phyloP scores from a whole-genome alignment of 2,888 invertebrate genomes.

The Stenodera caucasica region DNA sequence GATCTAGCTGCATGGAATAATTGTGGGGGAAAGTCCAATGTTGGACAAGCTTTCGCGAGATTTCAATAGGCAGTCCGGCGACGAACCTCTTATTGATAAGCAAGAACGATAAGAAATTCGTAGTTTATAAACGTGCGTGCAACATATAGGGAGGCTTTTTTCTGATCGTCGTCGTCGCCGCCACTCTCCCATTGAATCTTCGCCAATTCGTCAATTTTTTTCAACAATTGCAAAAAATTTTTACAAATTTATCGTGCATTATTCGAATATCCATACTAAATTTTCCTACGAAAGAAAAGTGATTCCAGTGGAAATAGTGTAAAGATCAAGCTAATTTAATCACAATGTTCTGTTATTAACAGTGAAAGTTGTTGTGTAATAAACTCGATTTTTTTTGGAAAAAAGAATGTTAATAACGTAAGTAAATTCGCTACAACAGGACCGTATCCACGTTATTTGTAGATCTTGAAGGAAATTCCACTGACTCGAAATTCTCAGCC shows the following conservation, averaged over 20 bases:
- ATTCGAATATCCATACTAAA: too few relatives aligned
- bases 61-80: conserved; percentile 27
- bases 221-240: too few relatives aligned
- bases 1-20: too few relatives aligned
- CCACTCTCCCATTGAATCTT: not conserved
- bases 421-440: conserved; percentile 7
- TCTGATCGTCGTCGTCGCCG: not conserved
- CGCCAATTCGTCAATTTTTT: too few relatives aligned
- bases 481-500: too few relatives aligned
- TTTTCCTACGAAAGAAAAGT: not conserved
- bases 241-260: too few relatives aligned
- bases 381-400: conserved; percentile 5
- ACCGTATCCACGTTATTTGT: too few relatives aligned
- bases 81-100: conserved; percentile 14
- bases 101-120: not conserved
- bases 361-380: conserved; percentile 30
- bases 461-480: too few relatives aligned
- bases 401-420: conserved; percentile 25
- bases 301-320: not conserved
- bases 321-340: not conserved
- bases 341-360: conserved; percentile 12
- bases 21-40: too few relatives aligned
- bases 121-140: not conserved
- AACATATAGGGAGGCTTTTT: not conserved
- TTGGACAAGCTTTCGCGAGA: conserved; percentile 23